phyloP scores from a whole-genome alignment of 2,113 vertebrate genomes.

The Sinocyclocheilus rhinocerous region DNA sequence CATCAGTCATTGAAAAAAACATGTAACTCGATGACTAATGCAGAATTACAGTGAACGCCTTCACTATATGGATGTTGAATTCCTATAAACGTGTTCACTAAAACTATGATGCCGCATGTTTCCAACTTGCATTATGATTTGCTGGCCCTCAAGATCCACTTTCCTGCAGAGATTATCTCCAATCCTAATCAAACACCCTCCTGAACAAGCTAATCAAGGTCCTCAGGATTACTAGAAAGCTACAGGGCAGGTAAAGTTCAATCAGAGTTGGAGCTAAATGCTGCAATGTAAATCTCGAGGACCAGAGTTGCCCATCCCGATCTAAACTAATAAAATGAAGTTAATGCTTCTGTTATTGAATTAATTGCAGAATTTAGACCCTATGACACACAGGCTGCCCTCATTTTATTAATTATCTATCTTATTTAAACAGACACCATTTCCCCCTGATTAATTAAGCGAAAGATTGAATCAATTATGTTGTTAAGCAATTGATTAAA shows the following conservation, averaged over 20 bases:
- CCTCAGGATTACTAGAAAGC: no score
- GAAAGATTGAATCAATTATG: slow-evolving; percentile 69
- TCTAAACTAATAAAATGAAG: neutral
- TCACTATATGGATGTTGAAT: neutral
- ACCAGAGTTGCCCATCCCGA: no score
- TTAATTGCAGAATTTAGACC: neutral
- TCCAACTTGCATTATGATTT: neutral
- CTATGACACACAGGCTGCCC: slow-evolving; percentile 6
- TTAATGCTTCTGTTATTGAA: neutral
- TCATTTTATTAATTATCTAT: slow-evolving; percentile 61
- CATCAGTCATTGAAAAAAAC: no score
- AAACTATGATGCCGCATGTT: neutral
- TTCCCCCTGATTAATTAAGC: slow-evolving; percentile 69
- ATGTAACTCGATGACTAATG: no score
- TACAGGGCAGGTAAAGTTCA: no score
- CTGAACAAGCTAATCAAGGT: no score
- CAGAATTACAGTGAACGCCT: no score
- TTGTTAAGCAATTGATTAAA: slow-evolving; percentile 67
- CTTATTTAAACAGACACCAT: slow-evolving; percentile 60
- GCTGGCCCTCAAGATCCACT: neutral
- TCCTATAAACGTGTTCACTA: neutral
- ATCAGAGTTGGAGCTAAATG: no score
- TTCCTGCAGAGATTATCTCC: no score
- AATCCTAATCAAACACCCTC: no score
- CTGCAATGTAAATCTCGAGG: no score